Conservation (phyloP, 2,888 invertebrate genomes). For the Prosopocoilus inquinatus region DNA sequence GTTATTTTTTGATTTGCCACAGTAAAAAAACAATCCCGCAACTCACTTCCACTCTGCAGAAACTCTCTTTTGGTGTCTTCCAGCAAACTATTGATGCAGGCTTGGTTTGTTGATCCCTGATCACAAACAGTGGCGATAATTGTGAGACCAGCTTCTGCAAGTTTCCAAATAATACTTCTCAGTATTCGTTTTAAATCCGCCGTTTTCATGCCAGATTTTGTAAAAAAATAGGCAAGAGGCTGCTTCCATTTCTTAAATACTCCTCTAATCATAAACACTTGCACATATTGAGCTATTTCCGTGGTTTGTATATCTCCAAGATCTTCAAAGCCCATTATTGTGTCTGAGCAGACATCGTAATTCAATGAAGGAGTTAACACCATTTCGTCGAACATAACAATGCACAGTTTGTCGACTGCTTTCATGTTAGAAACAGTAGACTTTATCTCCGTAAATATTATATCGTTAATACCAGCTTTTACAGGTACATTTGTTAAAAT, state of each 20-base stretch:
- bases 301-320: slow-evolving; percentile 14
- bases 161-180: slow-evolving; percentile 21
- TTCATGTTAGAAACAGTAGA: neutral
- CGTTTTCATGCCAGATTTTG: slow-evolving; percentile 22
- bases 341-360: slow-evolving; percentile 21
- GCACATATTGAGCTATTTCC: slow-evolving; percentile 29
- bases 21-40: no score
- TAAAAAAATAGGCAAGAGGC: slow-evolving; percentile 28
- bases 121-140: slow-evolving; percentile 35
- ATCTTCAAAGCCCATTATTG: slow-evolving; percentile 26
- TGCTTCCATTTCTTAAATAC: slow-evolving; percentile 32
- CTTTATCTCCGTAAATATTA: slow-evolving; percentile 1
- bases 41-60: no score
- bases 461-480: slow-evolving; percentile 4
- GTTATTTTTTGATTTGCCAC: no score
- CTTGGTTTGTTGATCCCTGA: slow-evolving; percentile 32
- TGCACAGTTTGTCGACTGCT: slow-evolving; percentile 20
- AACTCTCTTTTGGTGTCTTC: no score
- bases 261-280: slow-evolving; percentile 32
- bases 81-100: slow-evolving; percentile 19
- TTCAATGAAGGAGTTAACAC: slow-evolving; percentile 17
- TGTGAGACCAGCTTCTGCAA: slow-evolving; percentile 25
- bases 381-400: slow-evolving; percentile 33
- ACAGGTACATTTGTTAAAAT: neutral
- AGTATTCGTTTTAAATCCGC: slow-evolving; percentile 20